Conservation (phyloP, 2,888 invertebrate genomes). For the Hanleya hanleyi region DNA sequence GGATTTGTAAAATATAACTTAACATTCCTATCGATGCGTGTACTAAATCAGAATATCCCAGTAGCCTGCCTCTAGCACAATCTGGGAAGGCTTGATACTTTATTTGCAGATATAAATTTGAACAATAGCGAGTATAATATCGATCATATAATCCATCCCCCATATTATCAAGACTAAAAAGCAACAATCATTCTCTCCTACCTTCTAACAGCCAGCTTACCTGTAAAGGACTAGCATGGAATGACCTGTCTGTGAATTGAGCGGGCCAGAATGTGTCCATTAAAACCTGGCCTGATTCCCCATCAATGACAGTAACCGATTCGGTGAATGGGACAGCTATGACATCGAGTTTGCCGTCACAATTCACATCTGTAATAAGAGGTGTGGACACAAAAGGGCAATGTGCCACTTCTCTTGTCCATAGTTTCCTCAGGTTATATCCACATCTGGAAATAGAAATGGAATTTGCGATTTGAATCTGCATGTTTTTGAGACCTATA, state of each 20-base stretch:
- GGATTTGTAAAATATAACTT: too few species aligned
- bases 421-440: conserved; percentile 57
- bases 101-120: too few species aligned
- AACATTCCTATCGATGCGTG: too few species aligned
- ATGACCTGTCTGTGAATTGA: conserved; percentile 59
- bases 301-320: conserved; percentile 60
- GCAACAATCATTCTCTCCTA: background rate
- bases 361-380: conserved; percentile 63
- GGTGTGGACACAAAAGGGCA: conserved; percentile 66
- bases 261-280: conserved; percentile 62
- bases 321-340: conserved; percentile 66
- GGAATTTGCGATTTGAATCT: too few species aligned
- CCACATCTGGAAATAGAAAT: conserved; percentile 62
- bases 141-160: too few species aligned
- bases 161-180: too few species aligned
- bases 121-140: too few species aligned
- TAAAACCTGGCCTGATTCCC: conserved; percentile 52
- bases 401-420: conserved; percentile 66
- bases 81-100: too few species aligned
- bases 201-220: conserved; percentile 37
- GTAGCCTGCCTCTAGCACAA: too few species aligned
- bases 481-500: too few species aligned
- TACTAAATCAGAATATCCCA: too few species aligned
- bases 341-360: conserved; percentile 64
- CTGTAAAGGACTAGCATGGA: conserved; percentile 67